Evolutionary conservation across 2,888 invertebrate genomes (phyloP), one percentile per base, ranked within the genome.

Genomic region (Crossocerus cetratus): DNA sequence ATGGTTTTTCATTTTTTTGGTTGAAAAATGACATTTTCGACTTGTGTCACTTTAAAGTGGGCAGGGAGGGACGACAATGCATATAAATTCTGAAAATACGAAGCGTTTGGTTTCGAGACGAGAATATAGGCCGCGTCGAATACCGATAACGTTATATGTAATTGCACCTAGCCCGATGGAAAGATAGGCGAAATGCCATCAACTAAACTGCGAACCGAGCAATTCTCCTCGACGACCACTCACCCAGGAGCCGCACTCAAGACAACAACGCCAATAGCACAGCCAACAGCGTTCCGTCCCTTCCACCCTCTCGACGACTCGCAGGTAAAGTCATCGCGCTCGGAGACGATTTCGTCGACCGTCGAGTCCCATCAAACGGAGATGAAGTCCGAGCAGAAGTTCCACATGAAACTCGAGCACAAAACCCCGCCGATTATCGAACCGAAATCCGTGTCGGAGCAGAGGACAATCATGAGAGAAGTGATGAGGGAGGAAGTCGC

Each of bases 361-460:
- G 78, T 87, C 21, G 90, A 90, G 63, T 89, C 90, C 0, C 90
- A 87, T 58, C 85, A 86, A 55, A 87, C 83, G 55, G 88, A 90
- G 77, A 90, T 87, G 0, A 90, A 90, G 76, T 89, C 90, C 0
- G 90, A 90, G 69, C 90, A 90, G 57, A 90, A 88, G 74, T 88
- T 87, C 69, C 90, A 90, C 56, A 90, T 90, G 90, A 90, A 90
- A 76, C 67, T 90, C 16, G 89, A 90, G 72, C 90, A 90, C 69
- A 86, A 88, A 63, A 84, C 88, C n/a, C 88, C 90, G 2, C 82
- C 86, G 1, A 74, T 88, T 18, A 73, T 85, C 22, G 87, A 86
- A 13, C 67, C 77, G 0, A 72, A 59, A 16, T 18, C 69, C 2
- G 74, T 61, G 44, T 65, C 13, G 14, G 82, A 82, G 49, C 71